Percentiles rank a stretch among this genome's conserved stretches.
Conservation (phyloP, 1,140 invertebrate species). For the Halyomorpha halys region DNA sequence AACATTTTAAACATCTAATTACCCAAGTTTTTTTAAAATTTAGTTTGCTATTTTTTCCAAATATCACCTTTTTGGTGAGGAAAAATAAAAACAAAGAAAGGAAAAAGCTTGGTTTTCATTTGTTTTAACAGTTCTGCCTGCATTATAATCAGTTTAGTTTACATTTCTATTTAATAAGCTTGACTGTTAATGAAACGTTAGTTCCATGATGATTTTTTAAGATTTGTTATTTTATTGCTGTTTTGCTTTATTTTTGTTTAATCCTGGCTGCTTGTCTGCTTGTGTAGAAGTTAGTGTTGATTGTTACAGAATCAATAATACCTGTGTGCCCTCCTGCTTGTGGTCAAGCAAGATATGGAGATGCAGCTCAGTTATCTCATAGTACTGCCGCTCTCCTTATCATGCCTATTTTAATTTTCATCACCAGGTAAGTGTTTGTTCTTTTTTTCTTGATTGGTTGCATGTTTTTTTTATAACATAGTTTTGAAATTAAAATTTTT, state of each 20-base stretch:
- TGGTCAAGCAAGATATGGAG: constrained; percentile 55
- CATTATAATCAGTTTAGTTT: too few relatives aligned
- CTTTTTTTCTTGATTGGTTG: background rate
- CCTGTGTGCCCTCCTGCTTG: constrained; percentile 88
- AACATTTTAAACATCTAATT: too few relatives aligned
- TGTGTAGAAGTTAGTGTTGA: constrained; percentile 17
- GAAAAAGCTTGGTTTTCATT: too few relatives aligned
- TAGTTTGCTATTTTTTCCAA: too few relatives aligned
- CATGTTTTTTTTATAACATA: background rate
- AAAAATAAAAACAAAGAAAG: too few relatives aligned
- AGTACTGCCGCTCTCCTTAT: constrained; percentile 39
- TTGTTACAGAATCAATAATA: constrained; percentile 66
- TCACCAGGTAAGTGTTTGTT: constrained; percentile 24
- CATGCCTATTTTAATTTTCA: constrained; percentile 34
- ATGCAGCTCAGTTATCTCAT: constrained; percentile 37
- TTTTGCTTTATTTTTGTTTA: background rate
- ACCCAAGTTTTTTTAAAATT: too few relatives aligned
- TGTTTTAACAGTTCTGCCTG: too few relatives aligned
- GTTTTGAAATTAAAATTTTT: too few relatives aligned
- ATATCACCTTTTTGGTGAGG: too few relatives aligned
- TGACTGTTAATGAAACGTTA: background rate
- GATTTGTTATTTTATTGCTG: background rate
- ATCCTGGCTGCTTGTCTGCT: constrained; percentile 8
- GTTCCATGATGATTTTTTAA: background rate
- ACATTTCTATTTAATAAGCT: too few relatives aligned